These are phyloP conservation scores for Micropoecilia bifurca DNA, from an alignment of 2,797 vertebrate species.

Conservation along the genomic window DNA sequence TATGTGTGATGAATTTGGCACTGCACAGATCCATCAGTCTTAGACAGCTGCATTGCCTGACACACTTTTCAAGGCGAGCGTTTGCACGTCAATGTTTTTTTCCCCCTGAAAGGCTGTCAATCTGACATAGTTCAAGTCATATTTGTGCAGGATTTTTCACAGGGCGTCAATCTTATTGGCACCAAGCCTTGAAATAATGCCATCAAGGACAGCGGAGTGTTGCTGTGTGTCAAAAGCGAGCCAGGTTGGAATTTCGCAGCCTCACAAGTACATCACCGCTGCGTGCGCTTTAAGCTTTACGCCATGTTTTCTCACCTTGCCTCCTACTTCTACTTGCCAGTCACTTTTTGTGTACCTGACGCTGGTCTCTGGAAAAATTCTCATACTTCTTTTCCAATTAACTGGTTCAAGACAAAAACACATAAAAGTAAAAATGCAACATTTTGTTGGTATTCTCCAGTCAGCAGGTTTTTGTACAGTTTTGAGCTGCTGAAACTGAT, in stretches of 20 bases:
- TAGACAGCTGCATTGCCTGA: constrained; percentile 39
- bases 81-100: constrained; percentile 19
- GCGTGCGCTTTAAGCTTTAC: constrained; percentile 37
- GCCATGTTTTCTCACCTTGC: constrained; percentile 38
- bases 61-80: constrained; percentile 34
- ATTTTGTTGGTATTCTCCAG: neutral
- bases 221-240: constrained; percentile 52
- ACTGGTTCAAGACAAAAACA: neutral
- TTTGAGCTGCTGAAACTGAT: neutral
- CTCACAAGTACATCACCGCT: constrained; percentile 47
- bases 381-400: constrained; percentile 20
- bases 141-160: constrained; percentile 19
- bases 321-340: constrained; percentile 25
- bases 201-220: constrained; percentile 45
- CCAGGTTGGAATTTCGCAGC: constrained; percentile 39
- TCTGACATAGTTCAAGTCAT: constrained; percentile 26
- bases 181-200: constrained; percentile 11
- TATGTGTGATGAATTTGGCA: constrained; percentile 42
- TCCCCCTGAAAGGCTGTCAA: constrained; percentile 18
- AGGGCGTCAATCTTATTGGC: constrained; percentile 23
- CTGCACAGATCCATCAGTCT: constrained; percentile 58
- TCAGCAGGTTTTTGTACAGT: neutral
- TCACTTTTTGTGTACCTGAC: constrained; percentile 31
- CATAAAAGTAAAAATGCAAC: neutral
- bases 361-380: constrained; percentile 24